Base-by-base conservation (phyloP, 2,888 invertebrate species). In the Pterostichus niger region DNA sequence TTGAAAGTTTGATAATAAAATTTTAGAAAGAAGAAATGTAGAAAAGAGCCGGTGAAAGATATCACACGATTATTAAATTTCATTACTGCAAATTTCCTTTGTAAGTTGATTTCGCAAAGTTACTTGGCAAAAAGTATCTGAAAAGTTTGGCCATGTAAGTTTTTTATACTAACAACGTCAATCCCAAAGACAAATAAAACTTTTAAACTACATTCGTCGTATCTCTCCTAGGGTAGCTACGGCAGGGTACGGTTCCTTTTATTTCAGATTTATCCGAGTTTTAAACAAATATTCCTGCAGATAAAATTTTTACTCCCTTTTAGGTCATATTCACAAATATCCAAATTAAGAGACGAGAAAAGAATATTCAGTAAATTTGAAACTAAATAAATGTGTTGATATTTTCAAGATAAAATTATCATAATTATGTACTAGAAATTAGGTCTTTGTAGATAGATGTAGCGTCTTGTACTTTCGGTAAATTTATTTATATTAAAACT, bases 51-150 rank as follows among this genome's bases (percentile, higher is more conserved):
- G 64, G 64, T 64, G 64, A 80, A 80, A 64, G 68, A 68, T 80
- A 80, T 80, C 80, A 80, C 80, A 49, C 68, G 80, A 80, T 80
- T 80, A 80, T 80, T 80, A 80, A 80, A 80, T 80, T 80, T 80
- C 80, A 68, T 80, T 80, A 80, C 80, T 80, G 80, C 35, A 71
- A 80, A 80, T 80, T 80, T 80, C 80, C 80, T 52, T 80, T 80
- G 68, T 79, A 79, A 79, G 68, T 80, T 80, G 80, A 80, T 80
- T 80, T 68, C 52, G 10, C 52, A 80, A 80, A 80, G 80, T 80
- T 80, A 80, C 52, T 81, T 68, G 71, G 71, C 68, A 81, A 81
- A 81, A 73, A 73, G 81, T 81, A 81, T 81, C 73, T 81, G 52
- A 13, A 68, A 80, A 80, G 33, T 80, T 80, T 49, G 44, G 10